Evolutionary conservation across 2,797 vertebrate genomes (phyloP).

Genomic region (Rachycentron canadum): DNA sequence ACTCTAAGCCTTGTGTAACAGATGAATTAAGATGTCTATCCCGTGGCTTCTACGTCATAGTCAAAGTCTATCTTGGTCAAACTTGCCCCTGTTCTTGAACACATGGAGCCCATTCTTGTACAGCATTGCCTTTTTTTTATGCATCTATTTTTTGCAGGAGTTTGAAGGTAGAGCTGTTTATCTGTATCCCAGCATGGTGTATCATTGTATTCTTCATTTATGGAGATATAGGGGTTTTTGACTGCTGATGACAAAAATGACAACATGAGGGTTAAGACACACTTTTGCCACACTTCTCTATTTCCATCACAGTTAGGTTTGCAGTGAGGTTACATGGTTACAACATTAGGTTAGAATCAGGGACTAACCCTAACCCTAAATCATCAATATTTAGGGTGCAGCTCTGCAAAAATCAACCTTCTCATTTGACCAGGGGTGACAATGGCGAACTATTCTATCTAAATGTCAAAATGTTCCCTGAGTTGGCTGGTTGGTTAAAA

Average conservation of each 20-base stretch:
- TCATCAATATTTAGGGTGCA: not conserved
- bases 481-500: not conserved
- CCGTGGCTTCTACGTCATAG: no score
- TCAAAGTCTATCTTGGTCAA: no score
- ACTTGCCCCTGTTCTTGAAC: no score
- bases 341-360: not conserved
- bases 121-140: no score
- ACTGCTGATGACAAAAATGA: not conserved
- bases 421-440: not conserved
- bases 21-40: no score
- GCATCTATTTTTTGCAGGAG: no score
- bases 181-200: no score
- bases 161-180: no score
- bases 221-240: not conserved
- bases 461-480: constrained; percentile 37
- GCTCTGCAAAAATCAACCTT: not conserved
- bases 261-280: not conserved
- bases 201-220: no score
- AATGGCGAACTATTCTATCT: not conserved
- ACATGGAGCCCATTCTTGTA: no score
- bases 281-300: not conserved
- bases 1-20: not conserved
- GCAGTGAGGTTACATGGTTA: not conserved
- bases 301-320: not conserved
- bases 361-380: not conserved